Evolutionary conservation across 2,888 invertebrate species (phyloP), one percentile per base, ranked within the genome.

Genomic region (Yponomeuta evonymella): DNA sequence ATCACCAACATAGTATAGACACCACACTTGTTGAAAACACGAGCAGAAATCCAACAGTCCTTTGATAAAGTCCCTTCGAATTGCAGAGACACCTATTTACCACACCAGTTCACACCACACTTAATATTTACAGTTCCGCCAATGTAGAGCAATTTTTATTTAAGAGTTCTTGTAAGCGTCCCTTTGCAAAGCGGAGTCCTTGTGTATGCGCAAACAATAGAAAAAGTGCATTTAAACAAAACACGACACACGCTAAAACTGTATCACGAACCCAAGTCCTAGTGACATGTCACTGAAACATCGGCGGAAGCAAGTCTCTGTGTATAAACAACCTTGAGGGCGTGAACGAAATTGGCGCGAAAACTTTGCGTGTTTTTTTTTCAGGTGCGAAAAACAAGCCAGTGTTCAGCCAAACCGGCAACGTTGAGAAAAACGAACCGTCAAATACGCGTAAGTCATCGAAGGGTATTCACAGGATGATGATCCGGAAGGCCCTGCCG

Each of bases 1-100:
- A 92, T 89, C 83, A 90, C 90, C 77, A 92, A 85, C 91, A 92
- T 90, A 83, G 83, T 88, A 78, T 36, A 30, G 11, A 66, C 67
- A 58, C 70, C 15, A 62, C 70, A 70, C 63, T 15, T 15, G 51
- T 15, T 12, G 51, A 58, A 58, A 58, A 58, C 51, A 58, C 12
- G 51, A 58, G 12, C 15, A 12, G 8, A 15, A 12, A 5, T 58
- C 51, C 4, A 15, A 58, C 3, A 15, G 51, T 58, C 51, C 51
- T 58, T 5, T 33, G 4, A 11, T 9, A n/a, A 48, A 48, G 5
- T 43, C 36, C 48, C n/a, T 43, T 67, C 3, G 15, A 15, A 58
- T 58, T 58, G 15, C 12, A 58, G 51, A 58, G 51, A 48, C 33
- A 30, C 29, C 9, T 29, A 33, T 65, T 30, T 23, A 67, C 23